A percentile compares a stretch with the other conserved stretches of the same genome.
phyloP scores from a whole-genome alignment of 2,797 vertebrate species.

The Natrix natrix region DNA sequence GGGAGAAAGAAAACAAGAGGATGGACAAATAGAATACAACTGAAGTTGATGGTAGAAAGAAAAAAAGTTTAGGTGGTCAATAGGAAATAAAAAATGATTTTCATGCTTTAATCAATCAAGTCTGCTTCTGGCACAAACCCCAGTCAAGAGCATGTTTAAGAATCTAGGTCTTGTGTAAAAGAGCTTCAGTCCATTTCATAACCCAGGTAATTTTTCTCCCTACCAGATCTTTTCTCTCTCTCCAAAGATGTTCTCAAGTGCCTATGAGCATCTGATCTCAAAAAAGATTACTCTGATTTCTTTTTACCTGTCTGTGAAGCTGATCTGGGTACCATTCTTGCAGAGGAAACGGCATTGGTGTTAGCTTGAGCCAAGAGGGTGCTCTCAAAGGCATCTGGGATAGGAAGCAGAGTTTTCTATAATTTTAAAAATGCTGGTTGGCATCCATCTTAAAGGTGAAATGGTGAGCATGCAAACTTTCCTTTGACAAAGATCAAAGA shows the following conservation, averaged over 20 bases:
- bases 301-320: slow-evolving; percentile 76
- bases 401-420: slow-evolving; percentile 67
- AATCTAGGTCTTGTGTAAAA: background rate
- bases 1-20: background rate
- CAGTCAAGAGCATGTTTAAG: background rate
- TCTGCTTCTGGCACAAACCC: background rate
- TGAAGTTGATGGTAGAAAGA: background rate
- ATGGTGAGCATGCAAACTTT: slow-evolving; percentile 33
- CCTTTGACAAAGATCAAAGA: slow-evolving; percentile 23
- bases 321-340: slow-evolving; percentile 76
- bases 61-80: background rate
- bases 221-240: background rate
- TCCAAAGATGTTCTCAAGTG: background rate
- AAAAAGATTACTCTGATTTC: background rate
- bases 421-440: slow-evolving; percentile 19
- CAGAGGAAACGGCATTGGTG: slow-evolving; percentile 69
- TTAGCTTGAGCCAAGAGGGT: slow-evolving; percentile 78
- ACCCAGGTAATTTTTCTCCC: background rate
- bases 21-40: background rate
- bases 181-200: background rate
- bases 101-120: background rate
- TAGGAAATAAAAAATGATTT: background rate
- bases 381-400: slow-evolving; percentile 80
- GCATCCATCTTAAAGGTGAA: slow-evolving; percentile 35
- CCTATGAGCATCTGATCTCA: background rate